A percentile compares a stretch with the other conserved stretches of the same genome.
These are phyloP conservation scores for Salvelinus sp. DNA, from an alignment of 2,113 vertebrate species.

Conservation along the genomic window DNA sequence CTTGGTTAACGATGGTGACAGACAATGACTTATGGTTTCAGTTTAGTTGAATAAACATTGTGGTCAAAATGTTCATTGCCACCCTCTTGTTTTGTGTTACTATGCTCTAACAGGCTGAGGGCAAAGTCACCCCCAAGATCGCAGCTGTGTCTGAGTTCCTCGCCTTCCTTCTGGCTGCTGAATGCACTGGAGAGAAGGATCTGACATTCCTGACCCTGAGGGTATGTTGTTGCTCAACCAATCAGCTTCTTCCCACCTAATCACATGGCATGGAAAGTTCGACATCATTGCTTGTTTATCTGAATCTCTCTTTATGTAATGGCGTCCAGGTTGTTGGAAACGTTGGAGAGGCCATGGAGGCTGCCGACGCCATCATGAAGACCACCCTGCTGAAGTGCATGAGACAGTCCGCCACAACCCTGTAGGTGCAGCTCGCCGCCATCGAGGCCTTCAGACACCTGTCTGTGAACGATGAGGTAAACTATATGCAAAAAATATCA, in stretches of 20 bases:
- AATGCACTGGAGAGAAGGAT: conserved; percentile 84
- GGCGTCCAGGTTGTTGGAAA: conserved; percentile 83
- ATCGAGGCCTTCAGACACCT: conserved; percentile 91
- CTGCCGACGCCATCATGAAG: conserved; percentile 71
- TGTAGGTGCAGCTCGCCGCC: conserved; percentile 85
- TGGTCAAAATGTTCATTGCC: conserved; percentile 11
- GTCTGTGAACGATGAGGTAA: conserved; percentile 83
- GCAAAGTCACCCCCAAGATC: conserved; percentile 73
- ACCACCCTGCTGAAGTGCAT: conserved; percentile 78
- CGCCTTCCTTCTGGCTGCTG: conserved; percentile 73
- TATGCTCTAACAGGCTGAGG: conserved; percentile 75
- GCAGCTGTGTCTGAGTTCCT: conserved; percentile 79
- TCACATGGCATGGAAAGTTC: not conserved
- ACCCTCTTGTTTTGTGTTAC: not conserved
- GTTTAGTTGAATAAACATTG: not conserved
- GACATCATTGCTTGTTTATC: not conserved
- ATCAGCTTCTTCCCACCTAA: not conserved
- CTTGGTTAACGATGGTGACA: not conserved
- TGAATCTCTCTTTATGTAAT: conserved; percentile 16
- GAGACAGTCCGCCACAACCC: conserved; percentile 73
- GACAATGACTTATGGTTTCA: not conserved
- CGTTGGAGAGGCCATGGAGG: conserved; percentile 85
- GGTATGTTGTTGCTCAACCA: conserved; percentile 63
- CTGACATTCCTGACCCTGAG: conserved; percentile 82
- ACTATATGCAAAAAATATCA: not conserved